Percentiles rank a stretch among this genome's conserved stretches.
phyloP scores from a whole-genome alignment of 2,888 invertebrate species.

The Phragmatobia fuliginosa region DNA sequence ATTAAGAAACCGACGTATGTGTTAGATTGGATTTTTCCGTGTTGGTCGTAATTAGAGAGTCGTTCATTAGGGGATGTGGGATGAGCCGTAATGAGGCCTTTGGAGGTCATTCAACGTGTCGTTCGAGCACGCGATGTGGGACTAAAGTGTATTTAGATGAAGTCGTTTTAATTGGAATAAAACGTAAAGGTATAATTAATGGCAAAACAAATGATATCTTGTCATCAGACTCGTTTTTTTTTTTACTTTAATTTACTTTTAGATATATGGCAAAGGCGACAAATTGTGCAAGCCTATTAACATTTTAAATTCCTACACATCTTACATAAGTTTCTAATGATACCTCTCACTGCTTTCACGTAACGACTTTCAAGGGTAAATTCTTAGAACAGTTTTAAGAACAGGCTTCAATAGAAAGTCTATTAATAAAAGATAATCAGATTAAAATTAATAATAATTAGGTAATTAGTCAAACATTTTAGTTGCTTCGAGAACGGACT shows the following conservation, averaged over 20 bases:
- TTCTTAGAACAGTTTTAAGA: background rate
- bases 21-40: conserved; percentile 84
- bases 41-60: conserved; percentile 78
- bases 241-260: no score
- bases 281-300: no score
- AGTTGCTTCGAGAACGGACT: background rate
- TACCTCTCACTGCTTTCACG: background rate
- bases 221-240: background rate
- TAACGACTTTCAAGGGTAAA: background rate
- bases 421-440: background rate
- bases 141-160: conserved; percentile 25
- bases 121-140: conserved; percentile 45
- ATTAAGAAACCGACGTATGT: conserved; percentile 56
- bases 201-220: background rate
- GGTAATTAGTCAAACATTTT: background rate
- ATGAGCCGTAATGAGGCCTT: conserved; percentile 68
- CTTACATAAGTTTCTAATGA: background rate
- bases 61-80: conserved; percentile 72
- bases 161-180: conserved; percentile 16
- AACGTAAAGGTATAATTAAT: background rate
- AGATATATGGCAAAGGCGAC: no score
- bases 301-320: background rate
- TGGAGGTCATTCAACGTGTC: conserved; percentile 45
- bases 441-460: background rate
- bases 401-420: background rate